Percentiles rank a stretch among this genome's conserved stretches.
These are phyloP conservation scores for Tachina lurida DNA, from an alignment of 2,888 invertebrate genomes.

Conservation along the genomic window DNA sequence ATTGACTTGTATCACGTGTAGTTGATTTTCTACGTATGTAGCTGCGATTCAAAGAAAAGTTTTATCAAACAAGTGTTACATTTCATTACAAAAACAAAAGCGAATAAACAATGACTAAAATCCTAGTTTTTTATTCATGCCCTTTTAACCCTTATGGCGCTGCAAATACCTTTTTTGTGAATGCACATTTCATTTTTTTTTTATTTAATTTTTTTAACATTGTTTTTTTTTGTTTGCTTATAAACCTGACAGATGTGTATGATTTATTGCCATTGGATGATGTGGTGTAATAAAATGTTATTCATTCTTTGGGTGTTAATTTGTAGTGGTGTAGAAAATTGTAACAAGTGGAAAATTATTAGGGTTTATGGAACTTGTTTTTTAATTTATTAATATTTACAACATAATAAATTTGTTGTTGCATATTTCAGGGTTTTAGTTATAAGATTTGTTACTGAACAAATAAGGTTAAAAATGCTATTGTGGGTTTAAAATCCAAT, in stretches of 20 bases:
- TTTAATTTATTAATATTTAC: background rate
- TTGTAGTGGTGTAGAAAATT: constrained; percentile 18
- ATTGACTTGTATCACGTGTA: no score
- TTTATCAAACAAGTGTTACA: constrained; percentile 49
- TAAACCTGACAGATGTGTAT: constrained; percentile 65
- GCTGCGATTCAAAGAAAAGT: background rate
- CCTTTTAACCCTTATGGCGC: constrained; percentile 48
- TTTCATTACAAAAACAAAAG: constrained; percentile 22
- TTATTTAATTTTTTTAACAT: constrained; percentile 20
- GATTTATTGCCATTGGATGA: constrained; percentile 66
- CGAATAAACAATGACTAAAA: background rate
- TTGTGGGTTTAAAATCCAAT: no score
- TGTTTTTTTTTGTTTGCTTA: constrained; percentile 19
- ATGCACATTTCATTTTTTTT: constrained; percentile 5
- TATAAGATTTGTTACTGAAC: no score
- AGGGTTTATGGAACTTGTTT: constrained; percentile 38
- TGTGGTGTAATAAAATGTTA: constrained; percentile 29
- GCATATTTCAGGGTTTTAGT: no score
- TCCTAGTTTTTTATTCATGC: background rate
- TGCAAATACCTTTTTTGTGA: background rate
- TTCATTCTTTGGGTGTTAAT: background rate
- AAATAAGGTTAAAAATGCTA: no score
- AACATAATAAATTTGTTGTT: background rate
- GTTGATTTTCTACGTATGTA: constrained; percentile 10
- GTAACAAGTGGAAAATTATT: constrained; percentile 58